phyloP scores from a whole-genome alignment of 2,888 invertebrate genomes.

The Drosophila robusta region DNA sequence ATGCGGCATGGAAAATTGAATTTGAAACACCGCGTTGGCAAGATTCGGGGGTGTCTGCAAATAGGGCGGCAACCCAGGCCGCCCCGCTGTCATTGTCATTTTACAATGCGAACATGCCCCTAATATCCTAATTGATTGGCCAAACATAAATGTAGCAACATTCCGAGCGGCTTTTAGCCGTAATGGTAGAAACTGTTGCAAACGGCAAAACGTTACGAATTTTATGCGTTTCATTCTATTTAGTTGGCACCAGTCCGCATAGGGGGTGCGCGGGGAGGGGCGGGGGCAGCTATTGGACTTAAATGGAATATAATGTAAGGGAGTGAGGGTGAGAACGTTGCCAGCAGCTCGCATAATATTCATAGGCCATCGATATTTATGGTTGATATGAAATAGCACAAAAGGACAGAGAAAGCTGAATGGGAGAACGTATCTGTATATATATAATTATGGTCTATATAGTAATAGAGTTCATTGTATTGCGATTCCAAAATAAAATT shows the following conservation, averaged over 20 bases:
- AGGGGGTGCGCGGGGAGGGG: neutral
- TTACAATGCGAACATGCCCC: constrained; percentile 39
- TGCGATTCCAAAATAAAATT: too few species aligned
- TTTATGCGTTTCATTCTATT: constrained; percentile 42
- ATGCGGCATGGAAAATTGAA: constrained; percentile 40
- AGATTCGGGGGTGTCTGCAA: constrained; percentile 5
- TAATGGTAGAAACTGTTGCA: constrained; percentile 9
- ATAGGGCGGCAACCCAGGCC: neutral
- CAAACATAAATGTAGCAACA: constrained; percentile 47
- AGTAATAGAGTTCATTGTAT: too few species aligned
- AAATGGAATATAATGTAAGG: constrained; percentile 9
- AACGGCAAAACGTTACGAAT: constrained; percentile 29
- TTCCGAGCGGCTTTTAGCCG: constrained; percentile 15
- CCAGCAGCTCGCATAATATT: constrained; percentile 12
- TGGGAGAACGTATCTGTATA: too few species aligned
- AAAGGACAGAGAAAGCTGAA: neutral
- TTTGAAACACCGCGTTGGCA: constrained; percentile 36
- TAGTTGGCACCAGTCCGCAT: constrained; percentile 2
- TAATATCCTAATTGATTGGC: constrained; percentile 73
- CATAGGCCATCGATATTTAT: constrained; percentile 16
- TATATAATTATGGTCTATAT: neutral
- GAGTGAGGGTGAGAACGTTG: constrained; percentile 9
- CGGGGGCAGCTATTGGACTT: neutral
- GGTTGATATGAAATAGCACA: constrained; percentile 4
- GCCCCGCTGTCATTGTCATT: constrained; percentile 27